phyloP scores from a whole-genome alignment of 2,888 invertebrate genomes.

The Clitarchus hookeri region DNA sequence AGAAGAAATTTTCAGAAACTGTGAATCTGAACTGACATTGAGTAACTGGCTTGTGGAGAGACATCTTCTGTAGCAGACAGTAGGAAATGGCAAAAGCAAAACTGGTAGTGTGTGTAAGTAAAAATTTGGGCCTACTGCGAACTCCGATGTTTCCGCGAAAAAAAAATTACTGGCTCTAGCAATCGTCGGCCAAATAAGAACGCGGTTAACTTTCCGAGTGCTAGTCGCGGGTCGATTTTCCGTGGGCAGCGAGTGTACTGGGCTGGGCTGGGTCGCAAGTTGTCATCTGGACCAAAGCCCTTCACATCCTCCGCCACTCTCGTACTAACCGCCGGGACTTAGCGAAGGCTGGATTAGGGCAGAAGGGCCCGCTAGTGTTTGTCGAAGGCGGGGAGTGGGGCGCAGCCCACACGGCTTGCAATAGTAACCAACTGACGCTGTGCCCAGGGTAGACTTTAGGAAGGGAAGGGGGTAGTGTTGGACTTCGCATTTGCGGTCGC shows the following conservation, averaged over 20 bases:
- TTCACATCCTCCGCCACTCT: background rate
- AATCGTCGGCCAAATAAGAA: no score
- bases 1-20: no score
- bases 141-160: no score
- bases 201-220: no score
- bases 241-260: background rate
- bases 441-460: background rate
- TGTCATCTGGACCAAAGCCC: conserved; percentile 14
- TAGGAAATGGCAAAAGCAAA: no score
- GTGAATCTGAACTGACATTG: no score
- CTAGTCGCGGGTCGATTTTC: background rate
- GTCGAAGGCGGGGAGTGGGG: no score
- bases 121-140: no score
- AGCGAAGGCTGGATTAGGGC: background rate
- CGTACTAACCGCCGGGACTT: background rate
- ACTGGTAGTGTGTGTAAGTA: no score
- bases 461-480: background rate
- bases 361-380: background rate
- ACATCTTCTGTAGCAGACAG: no score
- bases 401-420: background rate
- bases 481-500: background rate
- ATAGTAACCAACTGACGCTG: background rate
- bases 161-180: no score
- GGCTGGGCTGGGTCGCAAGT: background rate
- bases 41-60: no score